These are phyloP conservation scores for Eilema depressum DNA, from an alignment of 2,888 invertebrate species.

Conservation along the genomic window DNA sequence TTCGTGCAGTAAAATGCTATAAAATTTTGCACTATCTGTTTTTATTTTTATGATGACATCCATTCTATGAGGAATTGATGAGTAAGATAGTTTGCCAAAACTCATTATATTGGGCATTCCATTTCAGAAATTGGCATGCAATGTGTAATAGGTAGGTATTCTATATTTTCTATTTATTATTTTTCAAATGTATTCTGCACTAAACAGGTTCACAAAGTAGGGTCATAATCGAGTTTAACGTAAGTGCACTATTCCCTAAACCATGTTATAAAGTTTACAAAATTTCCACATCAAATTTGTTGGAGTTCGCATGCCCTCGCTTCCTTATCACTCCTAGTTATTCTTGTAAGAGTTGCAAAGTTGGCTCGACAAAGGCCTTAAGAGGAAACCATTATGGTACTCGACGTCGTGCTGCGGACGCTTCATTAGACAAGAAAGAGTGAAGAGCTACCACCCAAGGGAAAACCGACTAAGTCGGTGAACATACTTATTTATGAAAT, in stretches of 20 bases:
- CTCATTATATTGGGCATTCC: background rate
- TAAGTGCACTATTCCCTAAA: conserved; percentile 25
- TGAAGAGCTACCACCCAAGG: conserved; percentile 37
- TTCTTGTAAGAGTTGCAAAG: conserved; percentile 76
- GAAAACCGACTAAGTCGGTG: conserved; percentile 18
- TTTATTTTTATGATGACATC: no score
- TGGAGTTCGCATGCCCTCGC: conserved; percentile 50
- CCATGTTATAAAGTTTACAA: conserved; percentile 34
- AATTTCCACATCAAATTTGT: conserved; percentile 40
- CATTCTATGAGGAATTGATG: no score
- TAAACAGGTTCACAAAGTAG: conserved; percentile 2
- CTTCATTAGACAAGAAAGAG: conserved; percentile 78
- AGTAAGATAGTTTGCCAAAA: no score
- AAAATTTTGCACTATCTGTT: no score
- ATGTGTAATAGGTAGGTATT: background rate
- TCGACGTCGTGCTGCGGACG: conserved; percentile 75
- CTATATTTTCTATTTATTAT: background rate
- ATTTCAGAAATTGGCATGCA: background rate
- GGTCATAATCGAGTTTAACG: background rate
- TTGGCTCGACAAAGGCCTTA: conserved; percentile 80
- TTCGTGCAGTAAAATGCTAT: no score
- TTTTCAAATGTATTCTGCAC: background rate
- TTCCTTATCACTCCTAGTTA: conserved; percentile 72
- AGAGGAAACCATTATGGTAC: conserved; percentile 84
- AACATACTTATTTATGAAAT: background rate